Evolutionary conservation across 53 echinoderm and acorn worm genomes (phyloP), one percentile per base, ranked within the genome.

Genomic region (Temnopleurus reevesii): DNA sequence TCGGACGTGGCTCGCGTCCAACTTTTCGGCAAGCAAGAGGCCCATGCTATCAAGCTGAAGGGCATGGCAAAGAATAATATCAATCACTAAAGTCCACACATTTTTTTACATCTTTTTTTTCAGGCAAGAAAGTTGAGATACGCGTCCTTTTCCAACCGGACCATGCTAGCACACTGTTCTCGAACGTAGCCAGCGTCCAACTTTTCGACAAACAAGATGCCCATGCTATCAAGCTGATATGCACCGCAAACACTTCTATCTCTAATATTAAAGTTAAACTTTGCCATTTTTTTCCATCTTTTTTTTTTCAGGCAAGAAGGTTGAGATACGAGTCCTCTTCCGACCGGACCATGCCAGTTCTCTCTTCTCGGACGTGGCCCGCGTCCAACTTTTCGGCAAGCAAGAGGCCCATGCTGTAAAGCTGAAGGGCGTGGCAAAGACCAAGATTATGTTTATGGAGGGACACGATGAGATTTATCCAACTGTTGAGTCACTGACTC

Each of bases 321-420:
- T 91, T 36, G 96, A 99, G 53, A 92, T 99, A 44, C 76, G 91
- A 12, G 99, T 99, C 23, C 91, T 91, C 47, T 99, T 99, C 91
- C 91, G 93, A 2, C 99, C 99, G 0, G 99, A 99, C 92, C 99
- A 99, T 77, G 86, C 99, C 35, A 95, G 93, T n/a, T 92, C 93
- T 45, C 90, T 89, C 38, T 99, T 77, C 89, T 92, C 93, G 12
- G 99, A 99, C 59, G 91, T 94, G 18, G 99, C 96, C 13, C 89
- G 90, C 28, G 80, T 99, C 8, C 94, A 94, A 84, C 77, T 99
- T n/a, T 99, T 91, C 76, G 94, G 94, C 8, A 95, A 99, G 51
- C 95, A 96, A 53, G 92, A 91, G 90, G 94, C 94, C 1, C 93
- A 94, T 76, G 77, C 90, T 55, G 88, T 99, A 51, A 90, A 77